Conservation (phyloP, 2,888 invertebrate genomes). For the Hemaris fuciformis region DNA sequence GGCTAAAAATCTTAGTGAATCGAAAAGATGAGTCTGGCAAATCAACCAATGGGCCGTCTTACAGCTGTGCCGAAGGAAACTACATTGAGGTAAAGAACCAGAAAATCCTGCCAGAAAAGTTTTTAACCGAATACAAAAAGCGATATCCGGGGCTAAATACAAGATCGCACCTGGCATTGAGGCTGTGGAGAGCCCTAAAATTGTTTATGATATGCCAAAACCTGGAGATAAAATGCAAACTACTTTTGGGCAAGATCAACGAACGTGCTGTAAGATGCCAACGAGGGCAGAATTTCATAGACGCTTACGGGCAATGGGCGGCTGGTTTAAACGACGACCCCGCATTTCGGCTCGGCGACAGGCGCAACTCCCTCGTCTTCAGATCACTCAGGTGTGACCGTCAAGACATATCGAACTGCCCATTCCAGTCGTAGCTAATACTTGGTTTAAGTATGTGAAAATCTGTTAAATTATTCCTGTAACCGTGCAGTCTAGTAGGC, state of each 20-base stretch:
- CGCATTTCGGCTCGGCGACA: conserved; percentile 57
- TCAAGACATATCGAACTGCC: conserved; percentile 3
- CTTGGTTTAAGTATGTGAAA: background rate
- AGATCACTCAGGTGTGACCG: conserved; percentile 77
- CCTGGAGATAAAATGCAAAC: conserved; percentile 72
- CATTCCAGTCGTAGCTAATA: background rate
- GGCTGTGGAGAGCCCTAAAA: conserved; percentile 68
- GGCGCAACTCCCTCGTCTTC: conserved; percentile 59
- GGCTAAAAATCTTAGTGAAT: conserved; percentile 50
- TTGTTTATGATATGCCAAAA: conserved; percentile 68
- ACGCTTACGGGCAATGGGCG: conserved; percentile 49
- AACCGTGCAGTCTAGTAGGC: background rate
- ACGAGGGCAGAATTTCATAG: conserved; percentile 53
- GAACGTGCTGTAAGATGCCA: conserved; percentile 59
- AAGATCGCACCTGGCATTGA: conserved; percentile 63
- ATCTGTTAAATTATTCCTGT: background rate
- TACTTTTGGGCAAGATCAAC: conserved; percentile 63
- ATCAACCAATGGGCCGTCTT: conserved; percentile 51
- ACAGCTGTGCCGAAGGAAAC: conserved; percentile 60
- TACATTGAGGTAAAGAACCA: conserved; percentile 50
- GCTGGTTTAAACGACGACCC: conserved; percentile 58
- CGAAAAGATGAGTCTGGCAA: conserved; percentile 44
- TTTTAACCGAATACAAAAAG: conserved; percentile 62
- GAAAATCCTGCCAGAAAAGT: conserved; percentile 57
- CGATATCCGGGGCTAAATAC: conserved; percentile 63